Evolutionary conservation across 2,797 vertebrate genomes (phyloP), one percentile per base, ranked within the genome.

Genomic region (Sternotherus odoratus): DNA sequence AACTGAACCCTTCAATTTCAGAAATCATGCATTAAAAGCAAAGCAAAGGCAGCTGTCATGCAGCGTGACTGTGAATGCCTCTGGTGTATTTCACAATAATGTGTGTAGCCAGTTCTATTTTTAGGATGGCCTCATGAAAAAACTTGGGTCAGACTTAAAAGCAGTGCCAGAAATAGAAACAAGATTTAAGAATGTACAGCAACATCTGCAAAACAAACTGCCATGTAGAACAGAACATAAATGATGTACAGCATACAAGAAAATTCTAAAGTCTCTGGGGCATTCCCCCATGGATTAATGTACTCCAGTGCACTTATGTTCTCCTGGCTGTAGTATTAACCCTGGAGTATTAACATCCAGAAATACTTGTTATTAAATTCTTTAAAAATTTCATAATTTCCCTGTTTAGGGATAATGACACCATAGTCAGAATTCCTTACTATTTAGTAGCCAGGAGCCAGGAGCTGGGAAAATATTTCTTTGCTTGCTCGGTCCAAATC

Each of bases 91-190:
- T 97, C 93, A 96, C 85, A 96, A 95, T 96, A 96, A 91, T 60
- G 86, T 43, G 72, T 92, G 60, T 91, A 97, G 81, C 86, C 82
- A 90, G 89, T 79, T 95, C 77, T 97, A 97, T 97, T 97, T 98
- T 97, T 97, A 97, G 96, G 86, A 95, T 82, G 54, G 89, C 89
- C 95, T 96, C 88, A 88, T 96, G 95, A 97, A 97, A 97, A 90
- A 94, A 83, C 93, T 85, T 43, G 46, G 93, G 82, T 97, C 95
- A 97, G 74, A 95, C 51, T 95, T 96, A 94, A 97, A 97, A 97
- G 94, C 50, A 50, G 30, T 51, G 77, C 83, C 88, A 96, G 88
- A 97, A 97, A 98, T 93, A 96, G 97, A 96, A 98, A 93, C 56
- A 96, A 86, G 56, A 96, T 91, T 95, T 94, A 86, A 97, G 94